Percentiles rank a stretch among this genome's conserved stretches.
phyloP scores from a whole-genome alignment of 2,113 vertebrate genomes.

The Acanthochromis polyacanthus region DNA sequence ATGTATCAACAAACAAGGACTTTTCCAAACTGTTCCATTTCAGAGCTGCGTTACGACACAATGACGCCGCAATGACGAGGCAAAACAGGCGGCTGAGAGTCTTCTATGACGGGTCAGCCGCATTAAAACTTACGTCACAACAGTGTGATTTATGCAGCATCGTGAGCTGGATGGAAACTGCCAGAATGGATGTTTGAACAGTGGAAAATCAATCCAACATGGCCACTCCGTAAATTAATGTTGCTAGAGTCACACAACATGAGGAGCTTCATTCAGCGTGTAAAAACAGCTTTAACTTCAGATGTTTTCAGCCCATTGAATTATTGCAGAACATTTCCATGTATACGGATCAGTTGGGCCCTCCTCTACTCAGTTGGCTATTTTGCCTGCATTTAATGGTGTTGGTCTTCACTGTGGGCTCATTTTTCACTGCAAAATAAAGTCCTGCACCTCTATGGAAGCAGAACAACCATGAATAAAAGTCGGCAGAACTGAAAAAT shows the following conservation, averaged over 20 bases:
- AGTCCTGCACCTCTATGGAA: too few species aligned
- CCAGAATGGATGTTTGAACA: background rate
- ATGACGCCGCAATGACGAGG: constrained; percentile 2
- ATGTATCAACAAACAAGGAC: constrained; percentile 41
- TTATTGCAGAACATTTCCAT: too few species aligned
- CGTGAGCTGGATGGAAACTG: constrained; percentile 10
- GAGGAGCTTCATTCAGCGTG: background rate
- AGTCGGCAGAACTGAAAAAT: too few species aligned
- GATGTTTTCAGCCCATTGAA: too few species aligned
- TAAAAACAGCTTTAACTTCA: background rate
- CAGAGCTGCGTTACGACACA: background rate
- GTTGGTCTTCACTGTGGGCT: too few species aligned
- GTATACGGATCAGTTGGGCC: too few species aligned
- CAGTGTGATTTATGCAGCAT: background rate
- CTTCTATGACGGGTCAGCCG: background rate
- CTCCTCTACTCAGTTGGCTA: too few species aligned
- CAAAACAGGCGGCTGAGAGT: background rate
- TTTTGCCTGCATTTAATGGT: too few species aligned
- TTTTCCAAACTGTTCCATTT: constrained; percentile 31
- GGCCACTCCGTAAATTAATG: background rate
- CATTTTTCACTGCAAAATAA: too few species aligned
- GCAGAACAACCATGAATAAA: too few species aligned
- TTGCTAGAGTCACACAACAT: constrained; percentile 14
- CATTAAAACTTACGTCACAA: background rate
- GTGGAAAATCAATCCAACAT: background rate